Evolutionary conservation across 2,113 vertebrate genomes (phyloP), one percentile per base, ranked within the genome.

Genomic region (Limnothrissa miodon): DNA sequence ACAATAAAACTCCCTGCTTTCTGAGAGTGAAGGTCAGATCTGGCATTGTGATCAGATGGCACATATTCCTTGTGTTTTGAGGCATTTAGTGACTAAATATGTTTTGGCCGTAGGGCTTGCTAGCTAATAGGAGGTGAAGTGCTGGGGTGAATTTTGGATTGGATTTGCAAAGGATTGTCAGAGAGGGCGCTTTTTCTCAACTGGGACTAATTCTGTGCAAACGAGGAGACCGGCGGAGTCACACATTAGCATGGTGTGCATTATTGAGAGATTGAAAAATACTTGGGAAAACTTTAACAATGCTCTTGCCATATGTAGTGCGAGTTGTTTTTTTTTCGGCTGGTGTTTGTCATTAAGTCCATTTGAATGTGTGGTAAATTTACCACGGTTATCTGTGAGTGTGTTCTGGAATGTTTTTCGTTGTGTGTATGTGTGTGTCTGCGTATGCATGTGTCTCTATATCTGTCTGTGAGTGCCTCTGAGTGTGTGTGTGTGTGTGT

Each of bases 361-460:
- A 5, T 74, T 10, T 74, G 66, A 74, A 74, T 15, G 66, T 74
- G 33, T 74, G 66, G 29, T 74, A 2, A 36, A 36, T 74, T 36
- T 74, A 36, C 66, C 13, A 13, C 5, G 33, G 66, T 15, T 91
- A 45, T 39, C 86, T 90, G 86, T 45, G 46, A 84, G 88, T 84
- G 88, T 93, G 90, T 93, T 89, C 82, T 87, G 88, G 87, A 80
- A 87, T 90, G 87, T 91, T 90, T 92, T 91, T 94, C 92, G 92
- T 91, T 89, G 91, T 89, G 90, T 87, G 82, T 81, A 84, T 88
- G 82, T 4, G 79, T 80, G 80, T 90, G 88, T 91, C 87, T 89
- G 90, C 88, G 86, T 87, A 85, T 90, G 88, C 85, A 88, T 92
- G 88, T 92, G 90, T 92, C 92, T 88, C 92, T 91, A 92, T 92